These are phyloP conservation scores for Cyanoramphus novaezelandiae DNA, from an alignment of 2,113 vertebrate genomes.

Conservation along the genomic window DNA sequence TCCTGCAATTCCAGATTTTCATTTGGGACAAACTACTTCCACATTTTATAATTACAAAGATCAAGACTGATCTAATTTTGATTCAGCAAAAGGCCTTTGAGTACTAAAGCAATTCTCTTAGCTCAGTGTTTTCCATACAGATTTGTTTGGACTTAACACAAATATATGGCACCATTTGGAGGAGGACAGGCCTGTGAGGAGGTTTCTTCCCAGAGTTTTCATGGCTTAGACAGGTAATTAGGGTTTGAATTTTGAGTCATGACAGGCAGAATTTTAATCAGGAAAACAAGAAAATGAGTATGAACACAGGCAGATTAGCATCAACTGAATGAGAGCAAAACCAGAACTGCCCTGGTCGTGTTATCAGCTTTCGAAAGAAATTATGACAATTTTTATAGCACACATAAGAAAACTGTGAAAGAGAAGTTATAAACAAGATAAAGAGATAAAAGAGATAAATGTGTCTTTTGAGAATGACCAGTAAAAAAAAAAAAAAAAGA, in stretches of 20 bases:
- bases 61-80: neutral
- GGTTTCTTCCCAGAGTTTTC: neutral
- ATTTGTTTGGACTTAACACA: neutral
- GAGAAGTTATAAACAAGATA: neutral
- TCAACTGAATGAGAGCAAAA: neutral
- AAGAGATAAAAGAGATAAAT: neutral
- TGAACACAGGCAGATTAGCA: neutral
- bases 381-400: neutral
- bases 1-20: neutral
- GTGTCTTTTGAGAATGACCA: neutral
- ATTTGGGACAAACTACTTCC: neutral
- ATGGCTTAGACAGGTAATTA: neutral
- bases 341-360: fast-evolving
- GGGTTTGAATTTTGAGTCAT: neutral
- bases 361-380: neutral
- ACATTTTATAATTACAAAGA: neutral
- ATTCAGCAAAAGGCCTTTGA: neutral
- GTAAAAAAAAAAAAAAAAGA: neutral
- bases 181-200: neutral
- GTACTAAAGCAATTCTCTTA: neutral
- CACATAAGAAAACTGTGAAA: neutral
- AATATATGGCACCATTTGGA: neutral
- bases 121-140: neutral
- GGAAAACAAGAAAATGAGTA: constrained; percentile 13
- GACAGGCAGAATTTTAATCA: constrained; percentile 16